Percentiles rank a stretch among this genome's conserved stretches.
phyloP scores from a whole-genome alignment of 1,140 invertebrate genomes.

The Drosophila pruinosa region DNA sequence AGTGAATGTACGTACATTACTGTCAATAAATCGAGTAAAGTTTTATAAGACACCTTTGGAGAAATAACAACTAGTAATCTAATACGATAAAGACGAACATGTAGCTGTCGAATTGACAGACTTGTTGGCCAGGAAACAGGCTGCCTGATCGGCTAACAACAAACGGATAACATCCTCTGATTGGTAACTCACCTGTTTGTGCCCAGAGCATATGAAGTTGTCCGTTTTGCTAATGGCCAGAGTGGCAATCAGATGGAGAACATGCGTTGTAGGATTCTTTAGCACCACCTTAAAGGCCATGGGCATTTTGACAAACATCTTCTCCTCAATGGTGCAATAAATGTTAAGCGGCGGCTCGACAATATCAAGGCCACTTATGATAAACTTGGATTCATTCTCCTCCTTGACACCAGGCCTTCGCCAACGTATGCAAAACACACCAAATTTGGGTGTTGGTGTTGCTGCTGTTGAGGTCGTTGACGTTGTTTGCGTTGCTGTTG shows the following conservation, averaged over 20 bases:
- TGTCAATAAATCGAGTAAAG: too few relatives aligned
- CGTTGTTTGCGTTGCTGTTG: neutral
- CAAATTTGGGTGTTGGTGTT: constrained; percentile 49
- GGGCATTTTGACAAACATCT: constrained; percentile 82
- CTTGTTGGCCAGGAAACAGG: too few relatives aligned
- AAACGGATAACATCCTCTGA: too few relatives aligned
- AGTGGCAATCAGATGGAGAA: constrained; percentile 73
- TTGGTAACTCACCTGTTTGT: constrained; percentile 67
- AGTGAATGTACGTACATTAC: too few relatives aligned
- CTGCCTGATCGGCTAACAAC: too few relatives aligned
- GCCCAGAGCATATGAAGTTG: constrained; percentile 82
- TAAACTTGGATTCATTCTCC: constrained; percentile 82
- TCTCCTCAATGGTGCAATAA: constrained; percentile 82
- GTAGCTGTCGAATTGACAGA: too few relatives aligned
- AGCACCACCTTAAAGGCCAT: constrained; percentile 79
- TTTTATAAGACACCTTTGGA: too few relatives aligned
- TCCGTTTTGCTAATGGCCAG: constrained; percentile 78
- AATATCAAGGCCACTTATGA: constrained; percentile 72
- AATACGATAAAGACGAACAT: too few relatives aligned
- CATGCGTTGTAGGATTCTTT: constrained; percentile 72
- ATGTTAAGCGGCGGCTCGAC: constrained; percentile 79
- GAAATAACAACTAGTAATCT: too few relatives aligned
- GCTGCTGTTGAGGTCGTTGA: neutral
- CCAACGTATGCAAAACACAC: constrained; percentile 81
- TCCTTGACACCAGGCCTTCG: constrained; percentile 66